A percentile compares a stretch with the other conserved stretches of the same genome.
These are phyloP conservation scores for Solen grandis DNA, from an alignment of 1,140 invertebrate species.

Conservation along the genomic window DNA sequence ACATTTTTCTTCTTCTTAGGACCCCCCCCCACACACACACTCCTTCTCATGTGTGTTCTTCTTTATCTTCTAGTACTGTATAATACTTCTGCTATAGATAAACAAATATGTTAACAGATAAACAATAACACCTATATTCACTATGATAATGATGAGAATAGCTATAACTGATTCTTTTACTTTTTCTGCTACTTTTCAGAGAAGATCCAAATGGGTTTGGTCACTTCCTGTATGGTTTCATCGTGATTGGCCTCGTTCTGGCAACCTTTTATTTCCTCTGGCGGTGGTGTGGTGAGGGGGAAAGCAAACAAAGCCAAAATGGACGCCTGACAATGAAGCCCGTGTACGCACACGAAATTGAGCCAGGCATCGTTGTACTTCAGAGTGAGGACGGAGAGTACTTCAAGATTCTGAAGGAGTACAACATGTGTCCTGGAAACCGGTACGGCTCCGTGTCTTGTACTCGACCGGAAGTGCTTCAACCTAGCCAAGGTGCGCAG, in stretches of 20 bases:
- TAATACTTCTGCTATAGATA: too few species aligned
- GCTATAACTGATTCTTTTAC: too few species aligned
- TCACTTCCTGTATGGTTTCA: background rate
- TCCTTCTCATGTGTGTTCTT: too few species aligned
- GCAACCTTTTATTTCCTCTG: conserved; percentile 14
- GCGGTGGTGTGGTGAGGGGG: conserved; percentile 37
- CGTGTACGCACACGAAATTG: conserved; percentile 62
- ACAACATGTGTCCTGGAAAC: conserved; percentile 3
- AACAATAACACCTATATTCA: too few species aligned
- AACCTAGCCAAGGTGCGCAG: background rate
- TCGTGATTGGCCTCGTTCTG: background rate
- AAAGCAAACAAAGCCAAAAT: background rate
- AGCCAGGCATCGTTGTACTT: conserved; percentile 63
- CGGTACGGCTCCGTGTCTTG: conserved; percentile 21
- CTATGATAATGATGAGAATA: too few species aligned
- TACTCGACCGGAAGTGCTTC: conserved; percentile 27
- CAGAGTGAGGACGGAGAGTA: conserved; percentile 65
- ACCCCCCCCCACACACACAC: too few species aligned
- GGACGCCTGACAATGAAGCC: conserved; percentile 38
- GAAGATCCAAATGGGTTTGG: background rate
- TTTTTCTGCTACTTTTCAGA: too few species aligned
- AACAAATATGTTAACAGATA: too few species aligned
- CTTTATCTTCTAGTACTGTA: too few species aligned
- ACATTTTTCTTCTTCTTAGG: too few species aligned
- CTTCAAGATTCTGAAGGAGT: conserved; percentile 56